Evolutionary conservation across 2,113 vertebrate genomes (phyloP).

Genomic region (Stegastes partitus): DNA sequence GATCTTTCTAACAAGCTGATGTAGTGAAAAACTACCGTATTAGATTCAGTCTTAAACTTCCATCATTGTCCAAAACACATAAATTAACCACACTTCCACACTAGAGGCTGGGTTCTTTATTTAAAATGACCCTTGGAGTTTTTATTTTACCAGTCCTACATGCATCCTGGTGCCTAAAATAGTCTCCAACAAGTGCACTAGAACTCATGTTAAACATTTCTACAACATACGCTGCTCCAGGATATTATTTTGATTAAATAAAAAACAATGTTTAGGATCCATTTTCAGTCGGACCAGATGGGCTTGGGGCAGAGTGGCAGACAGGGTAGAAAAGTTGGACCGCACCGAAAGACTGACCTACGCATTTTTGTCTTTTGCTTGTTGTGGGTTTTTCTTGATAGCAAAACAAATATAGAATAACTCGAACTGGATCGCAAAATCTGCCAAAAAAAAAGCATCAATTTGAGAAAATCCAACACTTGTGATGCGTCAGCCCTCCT

Average conservation of each 20-base stretch:
- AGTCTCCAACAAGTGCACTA: too few species aligned
- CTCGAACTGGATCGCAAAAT: neutral
- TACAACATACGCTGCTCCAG: neutral
- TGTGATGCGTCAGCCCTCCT: neutral
- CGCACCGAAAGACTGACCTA: neutral
- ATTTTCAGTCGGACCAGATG: neutral
- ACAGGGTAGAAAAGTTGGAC: neutral
- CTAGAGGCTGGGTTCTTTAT: neutral
- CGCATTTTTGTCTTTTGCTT: neutral
- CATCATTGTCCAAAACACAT: too few species aligned
- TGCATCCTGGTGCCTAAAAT: neutral
- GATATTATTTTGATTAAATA: neutral
- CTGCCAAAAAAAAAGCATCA: neutral
- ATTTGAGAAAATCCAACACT: neutral
- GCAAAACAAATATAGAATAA: neutral
- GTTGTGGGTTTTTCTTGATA: neutral
- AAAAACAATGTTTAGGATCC: neutral
- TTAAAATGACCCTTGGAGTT: neutral
- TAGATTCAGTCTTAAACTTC: neutral
- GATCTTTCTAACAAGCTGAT: neutral
- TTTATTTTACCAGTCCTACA: neutral
- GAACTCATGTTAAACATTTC: neutral
- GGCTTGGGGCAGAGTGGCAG: too few species aligned
- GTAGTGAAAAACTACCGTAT: conserved; percentile 1
- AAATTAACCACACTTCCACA: neutral